Conservation (phyloP, 2,797 vertebrate genomes). For the Sebastiscus albofasciatus region DNA sequence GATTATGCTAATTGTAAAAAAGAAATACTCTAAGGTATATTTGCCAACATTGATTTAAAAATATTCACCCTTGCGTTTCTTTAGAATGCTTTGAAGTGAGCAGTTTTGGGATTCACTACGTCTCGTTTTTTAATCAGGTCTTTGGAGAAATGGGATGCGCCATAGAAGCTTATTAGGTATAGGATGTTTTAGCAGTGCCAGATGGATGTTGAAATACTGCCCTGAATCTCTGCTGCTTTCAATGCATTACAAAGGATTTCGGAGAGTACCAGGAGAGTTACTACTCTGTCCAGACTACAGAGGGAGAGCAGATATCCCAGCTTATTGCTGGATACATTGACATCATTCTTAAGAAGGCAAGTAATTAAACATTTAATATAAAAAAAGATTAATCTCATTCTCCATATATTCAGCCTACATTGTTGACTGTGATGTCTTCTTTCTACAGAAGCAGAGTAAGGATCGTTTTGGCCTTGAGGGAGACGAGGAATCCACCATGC, state of each 20-base stretch:
- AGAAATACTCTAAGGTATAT: slow-evolving; percentile 47
- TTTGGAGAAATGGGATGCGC: slow-evolving; percentile 34
- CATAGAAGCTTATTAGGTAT: slow-evolving; percentile 8
- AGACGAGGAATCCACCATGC: slow-evolving; percentile 98
- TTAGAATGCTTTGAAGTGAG: slow-evolving; percentile 53
- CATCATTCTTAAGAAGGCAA: slow-evolving; percentile 98
- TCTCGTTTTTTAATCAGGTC: slow-evolving; percentile 59
- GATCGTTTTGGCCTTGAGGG: slow-evolving; percentile 98
- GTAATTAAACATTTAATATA: slow-evolving; percentile 4
- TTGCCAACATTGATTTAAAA: slow-evolving; percentile 62
- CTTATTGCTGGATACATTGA: slow-evolving; percentile 98
- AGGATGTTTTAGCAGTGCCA: slow-evolving; percentile 9
- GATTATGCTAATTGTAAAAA: slow-evolving; percentile 34
- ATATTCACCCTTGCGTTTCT: slow-evolving; percentile 33
- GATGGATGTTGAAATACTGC: slow-evolving; percentile 13
- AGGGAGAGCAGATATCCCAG: slow-evolving; percentile 98
- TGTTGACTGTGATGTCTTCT: slow-evolving; percentile 7
- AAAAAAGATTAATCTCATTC: not conserved
- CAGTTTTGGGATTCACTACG: slow-evolving; percentile 25
- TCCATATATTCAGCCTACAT: not conserved
- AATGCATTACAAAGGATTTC: slow-evolving; percentile 88
- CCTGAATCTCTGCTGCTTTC: slow-evolving; percentile 32
- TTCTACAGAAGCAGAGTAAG: slow-evolving; percentile 95
- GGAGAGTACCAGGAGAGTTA: slow-evolving; percentile 99
- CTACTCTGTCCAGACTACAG: slow-evolving; percentile 98